These are phyloP conservation scores for Spea bombifrons DNA, from an alignment of 2,113 vertebrate species.

Conservation along the genomic window DNA sequence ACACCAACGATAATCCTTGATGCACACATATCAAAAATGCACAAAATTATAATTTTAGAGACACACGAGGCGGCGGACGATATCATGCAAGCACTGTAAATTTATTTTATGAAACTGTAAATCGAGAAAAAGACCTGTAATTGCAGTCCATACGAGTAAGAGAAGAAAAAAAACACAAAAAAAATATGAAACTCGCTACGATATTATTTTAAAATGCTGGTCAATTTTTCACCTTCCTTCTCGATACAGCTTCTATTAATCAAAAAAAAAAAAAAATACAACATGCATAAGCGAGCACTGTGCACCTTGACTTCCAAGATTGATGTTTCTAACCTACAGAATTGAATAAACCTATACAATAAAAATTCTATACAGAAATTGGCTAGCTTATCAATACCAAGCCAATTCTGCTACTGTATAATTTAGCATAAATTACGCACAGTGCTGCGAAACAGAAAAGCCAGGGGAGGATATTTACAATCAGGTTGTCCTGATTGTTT, in stretches of 20 bases:
- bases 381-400: slow-evolving; percentile 23
- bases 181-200: not conserved
- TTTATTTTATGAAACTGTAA: too few species aligned
- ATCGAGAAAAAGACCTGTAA: too few species aligned
- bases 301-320: slow-evolving; percentile 19
- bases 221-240: slow-evolving; percentile 29
- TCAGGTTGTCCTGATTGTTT: not conserved
- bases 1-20: too few species aligned
- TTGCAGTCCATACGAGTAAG: too few species aligned
- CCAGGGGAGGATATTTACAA: slow-evolving; percentile 6
- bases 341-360: slow-evolving; percentile 22
- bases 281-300: slow-evolving; percentile 2
- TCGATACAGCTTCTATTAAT: slow-evolving; percentile 38
- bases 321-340: slow-evolving; percentile 15
- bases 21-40: too few species aligned
- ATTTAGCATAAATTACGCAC: slow-evolving; percentile 33
- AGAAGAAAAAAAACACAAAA: not conserved
- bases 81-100: too few species aligned
- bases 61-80: too few species aligned
- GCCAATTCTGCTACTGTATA: slow-evolving; percentile 27
- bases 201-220: not conserved
- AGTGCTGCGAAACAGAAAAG: not conserved
- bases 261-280: slow-evolving; percentile 3
- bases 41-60: too few species aligned
- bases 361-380: slow-evolving; percentile 6